Conservation (phyloP, 2,888 invertebrate species). For the Trichogramma evanescens region DNA sequence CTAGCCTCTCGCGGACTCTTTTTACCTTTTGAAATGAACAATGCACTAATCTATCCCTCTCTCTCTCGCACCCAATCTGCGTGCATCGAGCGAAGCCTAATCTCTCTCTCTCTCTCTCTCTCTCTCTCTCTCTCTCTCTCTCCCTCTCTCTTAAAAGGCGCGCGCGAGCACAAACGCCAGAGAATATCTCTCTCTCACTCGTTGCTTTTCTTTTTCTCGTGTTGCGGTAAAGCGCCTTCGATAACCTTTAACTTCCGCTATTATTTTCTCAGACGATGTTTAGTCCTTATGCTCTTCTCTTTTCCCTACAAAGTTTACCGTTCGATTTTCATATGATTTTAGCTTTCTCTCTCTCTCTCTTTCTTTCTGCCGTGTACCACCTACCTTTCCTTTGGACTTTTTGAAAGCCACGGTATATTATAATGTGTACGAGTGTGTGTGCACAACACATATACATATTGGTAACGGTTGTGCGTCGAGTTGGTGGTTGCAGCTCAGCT, state of each 20-base stretch:
- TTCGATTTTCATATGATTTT: slow-evolving; percentile 13
- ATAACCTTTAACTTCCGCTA: background rate
- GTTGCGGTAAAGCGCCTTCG: background rate
- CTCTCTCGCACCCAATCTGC: background rate
- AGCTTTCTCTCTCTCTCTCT: background rate
- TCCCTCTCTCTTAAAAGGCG: background rate
- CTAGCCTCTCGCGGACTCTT: no score
- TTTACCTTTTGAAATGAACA: background rate
- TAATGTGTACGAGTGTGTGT: no score
- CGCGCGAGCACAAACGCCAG: background rate
- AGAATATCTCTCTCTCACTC: background rate
- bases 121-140: background rate
- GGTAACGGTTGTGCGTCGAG: no score
- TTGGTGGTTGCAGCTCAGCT: no score
- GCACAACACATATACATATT: no score
- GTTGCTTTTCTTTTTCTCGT: background rate
- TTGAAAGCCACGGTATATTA: no score
- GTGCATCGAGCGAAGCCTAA: background rate
- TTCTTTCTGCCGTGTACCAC: background rate
- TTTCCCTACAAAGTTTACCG: slow-evolving; percentile 5
- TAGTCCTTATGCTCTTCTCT: background rate
- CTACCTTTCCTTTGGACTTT: no score
- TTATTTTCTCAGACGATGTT: slow-evolving; percentile 9
- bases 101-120: slow-evolving; percentile 4
- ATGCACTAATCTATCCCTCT: background rate